Base-by-base conservation (phyloP, 2,888 invertebrate species). In the Euphydryas editha region DNA sequence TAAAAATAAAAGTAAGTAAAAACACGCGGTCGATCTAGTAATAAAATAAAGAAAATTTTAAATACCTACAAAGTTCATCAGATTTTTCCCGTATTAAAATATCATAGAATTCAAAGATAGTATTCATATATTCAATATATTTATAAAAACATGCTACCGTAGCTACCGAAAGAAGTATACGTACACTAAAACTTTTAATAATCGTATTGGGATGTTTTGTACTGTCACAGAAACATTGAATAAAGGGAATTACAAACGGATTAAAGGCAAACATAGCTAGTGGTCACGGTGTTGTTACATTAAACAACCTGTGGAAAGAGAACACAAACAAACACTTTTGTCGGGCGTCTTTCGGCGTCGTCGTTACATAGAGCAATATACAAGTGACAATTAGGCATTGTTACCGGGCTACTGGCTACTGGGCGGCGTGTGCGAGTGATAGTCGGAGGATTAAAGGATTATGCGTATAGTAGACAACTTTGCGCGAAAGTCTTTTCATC, bases 401-500 rank as follows among this genome's bases (percentile, higher is more conserved):
- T 86, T 72, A 73, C 73, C 59, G 51, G 54, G 55, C 65, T 60
- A 56, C 62, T 76, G 54, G 55, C 65, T 60, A 56, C 62, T 76
- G 77, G 76, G 81, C 76, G 76, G 79, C 80, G 80, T 73, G 72
- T 75, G 76, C 79, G 75, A 86, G 80, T 86, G 90, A 91, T 91
- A 91, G 87, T 86, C 77, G 71, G 66, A 75, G 83, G 90, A 87
- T 92, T 92, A 90, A 83, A 83, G 86, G 90, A 89, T 92, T 90
- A 90, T 71, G 72, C 77, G 74, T 67, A 70, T 75, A 78, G 79
- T 80, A 87, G 86, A 85, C 83, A 87, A 84, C 81, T 84, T 84
- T 77, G 78, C 77, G 81, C 73, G 80, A 83, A 82, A 81, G 78
- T 80, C 76, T 77, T 82, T 65, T 81, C 78, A 81, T 75, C 69